A percentile compares a stretch with the other conserved stretches of the same genome.
These are phyloP conservation scores for Microplitis manilae DNA, from an alignment of 2,888 invertebrate species.

Conservation along the genomic window DNA sequence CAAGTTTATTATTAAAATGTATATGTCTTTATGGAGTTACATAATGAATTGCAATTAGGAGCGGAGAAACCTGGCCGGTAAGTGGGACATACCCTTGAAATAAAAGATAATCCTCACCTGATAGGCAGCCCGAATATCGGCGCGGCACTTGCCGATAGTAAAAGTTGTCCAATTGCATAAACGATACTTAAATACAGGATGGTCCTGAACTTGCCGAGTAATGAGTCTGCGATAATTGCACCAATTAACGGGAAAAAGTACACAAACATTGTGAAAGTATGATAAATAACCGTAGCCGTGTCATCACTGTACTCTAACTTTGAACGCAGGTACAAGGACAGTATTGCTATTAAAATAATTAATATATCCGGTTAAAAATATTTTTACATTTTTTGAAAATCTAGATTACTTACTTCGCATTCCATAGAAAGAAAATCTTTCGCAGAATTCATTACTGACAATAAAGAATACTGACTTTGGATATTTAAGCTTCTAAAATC, in stretches of 20 bases:
- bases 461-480: constrained; percentile 94
- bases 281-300: constrained; percentile 89
- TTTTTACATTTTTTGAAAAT: background rate
- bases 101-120: constrained; percentile 68
- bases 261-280: constrained; percentile 89
- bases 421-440: constrained; percentile 97
- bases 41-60: constrained; percentile 7
- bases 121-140: constrained; percentile 77
- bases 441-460: constrained; percentile 97
- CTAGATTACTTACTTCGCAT: constrained; percentile 86
- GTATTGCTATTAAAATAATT: constrained; percentile 93
- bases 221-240: constrained; percentile 94
- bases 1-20: too few species aligned
- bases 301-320: constrained; percentile 82
- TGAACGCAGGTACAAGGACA: constrained; percentile 89
- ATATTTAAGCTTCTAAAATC: constrained; percentile 80
- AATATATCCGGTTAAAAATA: too few species aligned
- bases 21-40: background rate
- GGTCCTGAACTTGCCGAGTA: constrained; percentile 91
- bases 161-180: constrained; percentile 86
- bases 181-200: constrained; percentile 92
- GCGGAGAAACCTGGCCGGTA: constrained; percentile 24
- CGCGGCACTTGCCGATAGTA: constrained; percentile 82
- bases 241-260: constrained; percentile 93
- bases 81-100: constrained; percentile 43